Evolutionary conservation across 1,140 invertebrate genomes (phyloP), one percentile per base, ranked within the genome.

Genomic region (Cydia fagiglandana): DNA sequence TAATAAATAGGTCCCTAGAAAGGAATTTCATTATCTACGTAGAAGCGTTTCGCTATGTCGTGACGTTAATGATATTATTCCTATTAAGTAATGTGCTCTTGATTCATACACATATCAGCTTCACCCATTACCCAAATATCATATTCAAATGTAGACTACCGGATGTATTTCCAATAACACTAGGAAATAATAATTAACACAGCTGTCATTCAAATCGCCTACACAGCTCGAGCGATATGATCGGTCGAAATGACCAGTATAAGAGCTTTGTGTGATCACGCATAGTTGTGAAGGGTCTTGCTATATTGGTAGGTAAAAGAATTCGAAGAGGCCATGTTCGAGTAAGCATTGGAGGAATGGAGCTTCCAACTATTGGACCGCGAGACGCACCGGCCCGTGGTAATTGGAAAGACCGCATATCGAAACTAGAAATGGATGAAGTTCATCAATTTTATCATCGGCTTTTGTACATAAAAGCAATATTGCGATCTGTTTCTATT

Each of bases 121-220:
- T 53, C 15, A 17, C 4, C 45, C 6, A 53, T 53, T 53, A n/a
- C n/a, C 15, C 15, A 17, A n/a, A 4, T n/a, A 53, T 53, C 50
- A 53, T 53, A 53, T 53, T 53, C 50, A 17, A 53, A 53, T 53
- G 50, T n/a, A 53, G n/a, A 53, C 6, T 53, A 47, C 0, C 45
- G 50, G n/a, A 6, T 17, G 13, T 53, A 53, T 53, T 53, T 53
- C 50, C 64, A 68, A 68, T 68, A 68, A 68, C 38, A 68, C 12
- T 68, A 28, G 28, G 28, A 68, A 68, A 28, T 68, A 68, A 28
- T 68, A 68, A 68, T 68, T 68, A 68, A 68, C 13, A 15, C 5
- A 34, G 64, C 28, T 68, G 13, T 34, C 15, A 15, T 24, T 28
- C 4, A 0, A 13, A 68, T 15, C 13, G 13, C 24, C 2, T 28